phyloP scores from a whole-genome alignment of 2,888 invertebrate species.

The Listrodromus nycthemerus region DNA sequence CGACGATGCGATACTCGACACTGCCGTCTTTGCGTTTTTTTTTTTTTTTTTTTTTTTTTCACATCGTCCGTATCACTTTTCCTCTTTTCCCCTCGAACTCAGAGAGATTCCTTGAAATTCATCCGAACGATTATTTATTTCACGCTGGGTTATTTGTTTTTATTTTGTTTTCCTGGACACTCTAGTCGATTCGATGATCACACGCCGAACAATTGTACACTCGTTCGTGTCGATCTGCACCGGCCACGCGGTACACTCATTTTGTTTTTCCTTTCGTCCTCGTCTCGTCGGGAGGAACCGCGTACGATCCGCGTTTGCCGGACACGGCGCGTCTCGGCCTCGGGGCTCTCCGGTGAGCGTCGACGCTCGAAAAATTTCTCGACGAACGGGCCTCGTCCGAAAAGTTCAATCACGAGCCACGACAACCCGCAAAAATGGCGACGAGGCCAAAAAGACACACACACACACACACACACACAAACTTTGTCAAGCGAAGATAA shows the following conservation, averaged over 20 bases:
- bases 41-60: background rate
- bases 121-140: background rate
- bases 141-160: background rate
- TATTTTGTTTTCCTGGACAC: background rate
- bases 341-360: background rate
- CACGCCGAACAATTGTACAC: conserved; percentile 1
- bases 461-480: too few relatives aligned
- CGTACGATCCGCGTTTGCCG: background rate
- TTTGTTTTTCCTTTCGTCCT: background rate
- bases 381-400: background rate
- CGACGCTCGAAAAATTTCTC: background rate
- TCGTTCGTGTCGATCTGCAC: conserved; percentile 12
- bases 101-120: background rate
- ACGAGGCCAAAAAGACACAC: background rate
- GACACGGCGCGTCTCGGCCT: background rate
- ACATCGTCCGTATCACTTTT: background rate
- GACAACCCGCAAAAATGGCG: background rate
- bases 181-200: background rate
- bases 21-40: background rate
- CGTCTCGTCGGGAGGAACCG: conserved; percentile 20
- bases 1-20: background rate
- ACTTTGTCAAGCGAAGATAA: conserved; percentile 18
- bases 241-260: background rate
- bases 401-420: background rate
- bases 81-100: background rate